Percentiles rank a stretch among this genome's conserved stretches.
These are phyloP conservation scores for Campoletis raptor DNA, from an alignment of 2,888 invertebrate genomes.

Conservation along the genomic window DNA sequence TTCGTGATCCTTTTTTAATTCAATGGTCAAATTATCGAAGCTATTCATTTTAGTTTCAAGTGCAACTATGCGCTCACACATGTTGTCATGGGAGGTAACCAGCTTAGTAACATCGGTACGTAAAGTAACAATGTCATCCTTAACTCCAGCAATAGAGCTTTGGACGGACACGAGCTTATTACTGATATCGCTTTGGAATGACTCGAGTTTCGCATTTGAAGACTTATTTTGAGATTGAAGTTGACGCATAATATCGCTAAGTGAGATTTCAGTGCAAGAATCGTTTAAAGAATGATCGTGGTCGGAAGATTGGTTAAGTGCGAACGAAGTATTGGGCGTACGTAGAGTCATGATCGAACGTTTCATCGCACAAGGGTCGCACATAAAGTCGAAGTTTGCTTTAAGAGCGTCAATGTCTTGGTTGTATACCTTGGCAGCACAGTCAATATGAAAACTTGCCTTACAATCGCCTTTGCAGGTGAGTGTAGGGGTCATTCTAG, in stretches of 20 bases:
- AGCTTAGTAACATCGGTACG: neutral
- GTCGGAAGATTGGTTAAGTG: too few relatives aligned
- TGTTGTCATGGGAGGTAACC: neutral
- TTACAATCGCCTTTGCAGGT: neutral
- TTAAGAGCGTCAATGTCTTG: neutral
- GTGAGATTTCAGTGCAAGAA: neutral
- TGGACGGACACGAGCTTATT: neutral
- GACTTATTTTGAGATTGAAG: neutral
- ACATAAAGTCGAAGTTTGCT: neutral
- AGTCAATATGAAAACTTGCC: neutral
- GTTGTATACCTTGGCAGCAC: neutral
- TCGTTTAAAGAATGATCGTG: neutral
- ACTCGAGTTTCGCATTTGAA: neutral
- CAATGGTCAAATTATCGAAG: neutral
- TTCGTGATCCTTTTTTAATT: neutral
- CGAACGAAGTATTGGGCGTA: neutral
- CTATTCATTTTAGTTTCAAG: neutral
- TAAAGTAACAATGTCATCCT: neutral
- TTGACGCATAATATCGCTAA: neutral
- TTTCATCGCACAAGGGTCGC: neutral
- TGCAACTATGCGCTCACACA: rapidly evolving
- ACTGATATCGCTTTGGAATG: neutral
- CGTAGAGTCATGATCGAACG: neutral
- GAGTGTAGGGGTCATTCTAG: too few relatives aligned
- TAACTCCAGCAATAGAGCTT: neutral